Evolutionary conservation across 1,140 invertebrate species (phyloP), one percentile per base, ranked within the genome.

Genomic region (Leptestheria dahalacensis): DNA sequence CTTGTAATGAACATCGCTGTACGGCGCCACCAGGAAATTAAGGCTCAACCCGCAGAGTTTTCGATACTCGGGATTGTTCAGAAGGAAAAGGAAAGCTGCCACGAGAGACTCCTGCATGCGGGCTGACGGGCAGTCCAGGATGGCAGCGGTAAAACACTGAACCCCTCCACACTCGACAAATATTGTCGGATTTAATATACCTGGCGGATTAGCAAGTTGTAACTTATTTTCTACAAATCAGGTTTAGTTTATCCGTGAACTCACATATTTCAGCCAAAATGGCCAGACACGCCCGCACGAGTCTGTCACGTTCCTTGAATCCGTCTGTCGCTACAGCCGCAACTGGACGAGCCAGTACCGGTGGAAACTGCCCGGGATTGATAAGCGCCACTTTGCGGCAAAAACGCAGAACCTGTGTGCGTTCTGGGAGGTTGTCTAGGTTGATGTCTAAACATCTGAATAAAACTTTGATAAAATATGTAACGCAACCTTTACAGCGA

Each of bases 1-100:
- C 70, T 70, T 81, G 70, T 78, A 87, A 67, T 93, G 86, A 65
- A 90, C 84, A 74, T 96, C 92, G 65, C 90, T 94, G 66, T 93
- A 94, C 2, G 91, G 89, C 1, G 90, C 88, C 48, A 91, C 83
- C 2, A 96, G 75, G 68, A 81, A 84, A 65, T 88, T 75, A n/a
- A 94, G 72, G 66, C 88, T 84, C 3, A 91, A 78, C 15, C 78
- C 80, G 41, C 84, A 82, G 55, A 78, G 76, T 62, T 76, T 73
- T 50, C 93, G 75, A 1, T 88, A 88, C n/a, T 79, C 74, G 0
- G 91, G 91, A 71, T 83, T 82, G 70, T 92, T 88, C n/a, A 95
- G 75, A 15, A 94, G 77, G 68, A 84, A 84, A 21, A 96, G 73
- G n/a, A 96, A 72, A 4, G 90, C 84, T 0, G 86, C 88, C 54